These are phyloP conservation scores for Drosophila arizonae DNA, from an alignment of 1,140 invertebrate genomes.

Conservation along the genomic window DNA sequence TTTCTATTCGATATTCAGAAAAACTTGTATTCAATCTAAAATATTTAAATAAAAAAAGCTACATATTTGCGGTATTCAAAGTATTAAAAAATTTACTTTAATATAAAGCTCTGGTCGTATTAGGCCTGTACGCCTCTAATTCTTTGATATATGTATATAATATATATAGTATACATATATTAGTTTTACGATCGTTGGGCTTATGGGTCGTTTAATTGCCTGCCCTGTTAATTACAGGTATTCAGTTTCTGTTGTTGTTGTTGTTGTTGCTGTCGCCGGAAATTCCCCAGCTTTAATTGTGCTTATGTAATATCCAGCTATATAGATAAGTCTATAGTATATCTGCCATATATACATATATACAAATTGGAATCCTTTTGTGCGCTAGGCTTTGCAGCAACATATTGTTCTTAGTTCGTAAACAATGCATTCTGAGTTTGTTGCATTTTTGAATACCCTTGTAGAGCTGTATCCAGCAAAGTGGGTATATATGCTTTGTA, in stretches of 20 bases:
- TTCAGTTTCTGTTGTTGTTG: constrained; percentile 4
- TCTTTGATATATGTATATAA: background rate
- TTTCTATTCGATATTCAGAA: too few relatives aligned
- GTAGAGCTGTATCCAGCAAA: background rate
- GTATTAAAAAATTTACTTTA: too few relatives aligned
- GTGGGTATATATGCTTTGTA: too few relatives aligned
- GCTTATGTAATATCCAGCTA: constrained; percentile 15
- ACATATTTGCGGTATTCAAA: too few relatives aligned
- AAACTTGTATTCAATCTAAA: too few relatives aligned
- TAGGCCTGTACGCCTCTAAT: background rate
- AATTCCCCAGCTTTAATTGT: constrained; percentile 20
- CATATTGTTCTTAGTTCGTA: background rate
- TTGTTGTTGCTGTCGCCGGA: background rate
- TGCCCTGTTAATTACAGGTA: constrained; percentile 1
- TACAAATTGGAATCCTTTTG: background rate
- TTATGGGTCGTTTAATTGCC: constrained; percentile 20
- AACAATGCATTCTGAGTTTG: constrained; percentile 14
- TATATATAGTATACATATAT: background rate
- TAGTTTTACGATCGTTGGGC: constrained; percentile 22
- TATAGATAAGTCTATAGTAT: background rate
- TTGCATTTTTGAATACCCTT: constrained; percentile 1
- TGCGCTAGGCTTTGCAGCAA: background rate
- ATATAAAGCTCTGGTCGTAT: background rate
- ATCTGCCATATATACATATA: background rate
- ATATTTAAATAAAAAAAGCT: too few relatives aligned